Evolutionary conservation across 2,113 vertebrate species (phyloP).

Genomic region (Spea bombifrons): DNA sequence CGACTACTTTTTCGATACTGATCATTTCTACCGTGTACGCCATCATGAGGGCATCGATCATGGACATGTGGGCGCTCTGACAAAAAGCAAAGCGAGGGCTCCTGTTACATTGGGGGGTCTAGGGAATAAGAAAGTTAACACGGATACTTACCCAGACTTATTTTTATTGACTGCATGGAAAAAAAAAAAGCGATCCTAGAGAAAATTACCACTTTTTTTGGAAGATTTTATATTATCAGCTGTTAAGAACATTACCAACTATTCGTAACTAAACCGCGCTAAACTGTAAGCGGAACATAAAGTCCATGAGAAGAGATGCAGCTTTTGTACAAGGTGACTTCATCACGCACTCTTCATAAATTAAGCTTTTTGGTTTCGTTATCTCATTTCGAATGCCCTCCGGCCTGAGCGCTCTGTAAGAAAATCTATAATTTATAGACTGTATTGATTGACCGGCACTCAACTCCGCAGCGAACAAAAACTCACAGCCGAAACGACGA

Average conservation of each 20-base stretch:
- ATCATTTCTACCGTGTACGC: slow-evolving; percentile 98
- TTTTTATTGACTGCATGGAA: too few species aligned
- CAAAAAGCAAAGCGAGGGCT: slow-evolving; percentile 4
- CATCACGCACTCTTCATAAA: neutral
- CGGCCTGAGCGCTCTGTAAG: neutral
- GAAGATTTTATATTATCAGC: too few species aligned
- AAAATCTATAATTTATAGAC: slow-evolving; percentile 2
- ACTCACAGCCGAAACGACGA: neutral
- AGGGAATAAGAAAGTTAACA: too few species aligned
- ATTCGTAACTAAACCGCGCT: too few species aligned
- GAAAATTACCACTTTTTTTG: too few species aligned
- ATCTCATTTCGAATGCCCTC: neutral
- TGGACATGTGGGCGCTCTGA: slow-evolving; percentile 92
- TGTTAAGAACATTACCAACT: too few species aligned
- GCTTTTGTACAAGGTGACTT: neutral
- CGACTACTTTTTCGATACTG: slow-evolving; percentile 97
- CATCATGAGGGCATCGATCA: slow-evolving; percentile 98
- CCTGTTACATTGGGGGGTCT: too few species aligned
- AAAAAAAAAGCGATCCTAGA: too few species aligned
- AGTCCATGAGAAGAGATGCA: too few species aligned
- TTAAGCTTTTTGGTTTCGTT: neutral
- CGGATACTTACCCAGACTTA: too few species aligned
- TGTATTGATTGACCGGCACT: neutral
- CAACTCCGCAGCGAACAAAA: neutral
- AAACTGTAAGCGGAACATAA: too few species aligned